A percentile compares a stretch with the other conserved stretches of the same genome.
Evolutionary conservation across 2,888 invertebrate species (phyloP).

Genomic region (Drosophila nr. medialis): DNA sequence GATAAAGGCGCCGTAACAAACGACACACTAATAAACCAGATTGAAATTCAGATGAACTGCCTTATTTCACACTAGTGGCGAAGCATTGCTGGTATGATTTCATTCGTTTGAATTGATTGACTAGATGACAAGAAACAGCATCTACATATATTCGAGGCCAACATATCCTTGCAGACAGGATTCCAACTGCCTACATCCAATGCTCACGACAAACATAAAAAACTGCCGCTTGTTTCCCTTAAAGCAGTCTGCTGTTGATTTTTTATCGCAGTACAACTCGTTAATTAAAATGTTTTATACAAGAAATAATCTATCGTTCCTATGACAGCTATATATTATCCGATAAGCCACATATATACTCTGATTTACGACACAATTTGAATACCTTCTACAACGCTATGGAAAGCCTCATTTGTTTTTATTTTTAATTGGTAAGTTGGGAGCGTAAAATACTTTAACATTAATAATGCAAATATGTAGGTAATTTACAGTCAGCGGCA

Average conservation of each 20-base stretch:
- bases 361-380: neutral
- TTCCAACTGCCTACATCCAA: neutral
- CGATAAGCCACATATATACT: neutral
- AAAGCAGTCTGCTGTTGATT: neutral
- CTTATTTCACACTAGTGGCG: neutral
- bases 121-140: no score
- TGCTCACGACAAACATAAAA: no score
- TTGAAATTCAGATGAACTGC: conserved; percentile 9
- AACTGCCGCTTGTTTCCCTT: neutral
- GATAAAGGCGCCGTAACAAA: neutral
- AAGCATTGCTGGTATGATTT: neutral
- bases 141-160: neutral
- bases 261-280: no score
- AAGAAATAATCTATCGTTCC: neutral
- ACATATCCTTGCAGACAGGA: neutral
- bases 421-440: neutral
- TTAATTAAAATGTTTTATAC: neutral
- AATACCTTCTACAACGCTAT: neutral
- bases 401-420: neutral
- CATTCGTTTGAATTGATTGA: neutral
- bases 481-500: neutral
- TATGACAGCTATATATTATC: neutral
- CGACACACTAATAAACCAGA: conserved; percentile 25
- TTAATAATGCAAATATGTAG: neutral
- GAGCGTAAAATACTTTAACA: no score